Evolutionary conservation across 2,888 invertebrate species (phyloP), one percentile per base, ranked within the genome.

Genomic region (Shargacucullia verbasci): DNA sequence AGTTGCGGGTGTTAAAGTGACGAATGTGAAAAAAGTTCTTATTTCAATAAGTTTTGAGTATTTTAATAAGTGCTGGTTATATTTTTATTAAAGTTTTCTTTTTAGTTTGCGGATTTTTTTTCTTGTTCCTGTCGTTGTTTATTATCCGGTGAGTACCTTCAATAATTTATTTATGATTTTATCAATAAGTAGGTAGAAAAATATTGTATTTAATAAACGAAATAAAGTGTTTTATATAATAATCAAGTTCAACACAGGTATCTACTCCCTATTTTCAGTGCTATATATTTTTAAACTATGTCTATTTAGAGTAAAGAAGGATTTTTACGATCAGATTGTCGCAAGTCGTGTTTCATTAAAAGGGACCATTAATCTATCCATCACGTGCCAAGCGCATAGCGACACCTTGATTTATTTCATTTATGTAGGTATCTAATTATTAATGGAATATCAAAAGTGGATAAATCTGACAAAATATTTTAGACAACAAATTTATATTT

Each of bases 1-100:
- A 84, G 83, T 82, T 63, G 50, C 66, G 70, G 60, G 79, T 79
- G 78, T 70, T 39, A 62, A 69, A 70, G 73, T 79, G 72, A 54
- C 45, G 35, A 39, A 64, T 15, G 74, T 73, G 73, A 34, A 62
- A 66, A 68, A 56, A 74, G 59, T 63, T 71, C 55, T n/a, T 33
- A 55, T 49, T 53, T 25, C 2, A 6, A 54, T 15, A 43, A 63
- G 62, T 60, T 71, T 64, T 49, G 15, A 37, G 12, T 37, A 46
- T 55, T 58, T 29, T 47, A 43, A 41, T 38, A 14, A 70, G 77
- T 75, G 77, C 46, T 68, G 50, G 53, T 73, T 63, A 49, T 44
- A 56, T 49, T 66, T 12, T 45, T 27, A 46, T 58, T 39, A 47
- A 76, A 69, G 63, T 71, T 73, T 71, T 59, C 33, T 70, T 70